Percentiles rank a stretch among this genome's conserved stretches.
phyloP scores from a whole-genome alignment of 2,888 invertebrate genomes.

The Eilema depressum region DNA sequence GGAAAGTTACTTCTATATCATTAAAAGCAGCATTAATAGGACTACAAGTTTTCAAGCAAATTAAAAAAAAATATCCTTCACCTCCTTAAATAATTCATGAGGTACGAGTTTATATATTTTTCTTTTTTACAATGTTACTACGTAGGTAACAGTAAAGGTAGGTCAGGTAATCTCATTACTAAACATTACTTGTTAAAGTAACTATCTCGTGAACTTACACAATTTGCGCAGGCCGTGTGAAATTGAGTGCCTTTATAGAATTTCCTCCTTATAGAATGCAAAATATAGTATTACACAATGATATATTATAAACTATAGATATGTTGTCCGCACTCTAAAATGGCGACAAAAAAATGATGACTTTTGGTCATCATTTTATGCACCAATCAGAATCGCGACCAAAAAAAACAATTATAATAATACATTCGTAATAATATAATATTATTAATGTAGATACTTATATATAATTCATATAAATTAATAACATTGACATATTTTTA shows the following conservation, averaged over 20 bases:
- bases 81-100: not conserved
- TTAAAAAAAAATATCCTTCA: not conserved
- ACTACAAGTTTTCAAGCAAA: not conserved
- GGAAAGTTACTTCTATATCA: not conserved
- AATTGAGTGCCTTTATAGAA: slow-evolving; percentile 39
- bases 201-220: slow-evolving; percentile 9
- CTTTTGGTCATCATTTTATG: no score
- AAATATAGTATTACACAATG: slow-evolving; percentile 37
- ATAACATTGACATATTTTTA: no score
- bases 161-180: not conserved
- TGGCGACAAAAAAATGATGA: no score
- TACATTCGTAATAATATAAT: no score
- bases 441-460: no score
- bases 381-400: no score
- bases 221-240: slow-evolving; percentile 37
- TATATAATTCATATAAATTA: no score
- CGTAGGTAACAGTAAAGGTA: not conserved
- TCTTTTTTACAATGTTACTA: not conserved
- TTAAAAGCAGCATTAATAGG: not conserved
- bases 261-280: slow-evolving; percentile 26
- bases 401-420: no score
- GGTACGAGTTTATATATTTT: not conserved
- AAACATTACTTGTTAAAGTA: not conserved
- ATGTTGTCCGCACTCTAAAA: no score
- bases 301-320: no score